Evolutionary conservation across 1,140 invertebrate species (phyloP), one percentile per base, ranked within the genome.

Genomic region (Musca vetustissima): DNA sequence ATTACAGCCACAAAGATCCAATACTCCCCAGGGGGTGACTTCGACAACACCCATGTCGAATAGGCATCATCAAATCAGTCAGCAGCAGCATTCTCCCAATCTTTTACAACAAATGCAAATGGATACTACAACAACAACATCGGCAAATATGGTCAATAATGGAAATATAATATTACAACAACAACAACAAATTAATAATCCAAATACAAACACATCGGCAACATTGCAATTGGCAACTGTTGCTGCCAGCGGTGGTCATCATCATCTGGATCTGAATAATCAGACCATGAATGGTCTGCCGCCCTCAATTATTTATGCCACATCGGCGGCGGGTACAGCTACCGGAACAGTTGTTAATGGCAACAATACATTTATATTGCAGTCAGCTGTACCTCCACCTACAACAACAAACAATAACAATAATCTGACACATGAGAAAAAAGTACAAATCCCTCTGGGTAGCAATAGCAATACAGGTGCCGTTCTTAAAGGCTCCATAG

Each of bases 301-400:
- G 36, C 66, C 66, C 4, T 36, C 49, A 2, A 67, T 71, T 28
- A 52, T 72, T 0, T 74, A 67, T 66, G 57, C 66, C 11, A 15
- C 73, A 0, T 17, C 73, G 8, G 22, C 28, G 8, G 3, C 28
- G 1, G 25, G n/a, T n/a, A n/a, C 24, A 2, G 15, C 14, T n/a
- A 4, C 28, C 4, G 36, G 36, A 13, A 43, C 36, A 32, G n/a
- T n/a, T n/a, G 36, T 43, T 2, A 69, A 52, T 15, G 52, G 52
- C 19, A 75, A 64, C 17, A 76, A 69, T 64, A 68, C 70, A 1
- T 79, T 74, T 66, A 68, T 74, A 14, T 69, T 69, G 25, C 67
- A 69, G 32, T 8, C 66, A 15, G 32, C 57, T 17, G 9, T 28
- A 9, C 28, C 57, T n/a, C n/a, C n/a, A n/a, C n/a, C n/a, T n/a